Base-by-base conservation (phyloP, 2,888 invertebrate species). In the Scelioninae gen. 2 region DNA sequence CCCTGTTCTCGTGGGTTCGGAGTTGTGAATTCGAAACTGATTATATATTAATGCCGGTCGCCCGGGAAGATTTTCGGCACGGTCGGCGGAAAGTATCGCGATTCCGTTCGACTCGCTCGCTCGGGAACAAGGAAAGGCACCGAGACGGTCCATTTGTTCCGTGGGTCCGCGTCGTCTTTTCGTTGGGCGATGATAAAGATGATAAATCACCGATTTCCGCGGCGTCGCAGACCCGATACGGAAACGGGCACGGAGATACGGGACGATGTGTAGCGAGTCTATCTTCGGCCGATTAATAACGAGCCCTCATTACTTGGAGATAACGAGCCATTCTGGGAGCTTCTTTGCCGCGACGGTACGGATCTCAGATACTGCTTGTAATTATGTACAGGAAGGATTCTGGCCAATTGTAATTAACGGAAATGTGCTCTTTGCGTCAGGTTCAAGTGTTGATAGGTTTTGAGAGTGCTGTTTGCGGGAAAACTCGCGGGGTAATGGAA, bases 151-250 rank as follows among this genome's bases (percentile, higher is more conserved):
- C 63, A 70, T 70, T 71, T 71, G 63, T 53, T 31, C 55, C 25
- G 31, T 11, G 15, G 43, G 9, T 15, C 48, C n/a, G 22, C 57
- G 37, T 28, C 63, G 63, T 57, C 58, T 71, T 52, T 57, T 57
- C 50, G 52, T 16, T 10, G 33, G 19, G n/a, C 31, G 2, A 11
- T 18, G 84, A 85, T 84, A 85, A 84, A 82, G 83, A 82, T 82
- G 83, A 84, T 84, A 84, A 85, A 85, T 85, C 84, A 84, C 83
- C 81, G 83, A 83, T 83, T 83, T 81, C 81, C 71, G 76, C 76
- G 78, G 80, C 80, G 80, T 81, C 81, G 77, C 77, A 73, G 76
- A 71, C 60, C 81, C 81, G 81, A 84, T 85, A 83, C 83, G 84
- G 81, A 84, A 84, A 84, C 82, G 82, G 81, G 77, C 79, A 78